Base-by-base conservation (phyloP, 2,888 invertebrate genomes). In the Anthophora plumipes region DNA sequence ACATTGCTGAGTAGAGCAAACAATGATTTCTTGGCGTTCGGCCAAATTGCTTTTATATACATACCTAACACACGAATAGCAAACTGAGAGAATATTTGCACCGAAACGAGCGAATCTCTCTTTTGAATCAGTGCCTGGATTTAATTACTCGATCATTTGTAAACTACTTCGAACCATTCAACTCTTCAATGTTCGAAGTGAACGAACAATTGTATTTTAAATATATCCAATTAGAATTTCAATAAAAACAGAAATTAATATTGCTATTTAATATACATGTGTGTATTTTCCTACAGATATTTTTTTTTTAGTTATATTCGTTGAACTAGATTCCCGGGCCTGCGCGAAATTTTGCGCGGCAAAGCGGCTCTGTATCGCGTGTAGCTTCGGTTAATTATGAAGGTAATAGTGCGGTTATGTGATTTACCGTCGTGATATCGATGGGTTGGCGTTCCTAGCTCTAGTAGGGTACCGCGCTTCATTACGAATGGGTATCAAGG, bases 401-500 rank as follows among this genome's bases (percentile, higher is more conserved):
- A 37, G 79, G 52, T 66, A 71, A 78, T 60, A 48, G 52, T 20
- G 71, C 60, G 71, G 50, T 66, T 55, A 48, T n/a, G 37, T 64
- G 79, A 80, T 67, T 79, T 66, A 79, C 72, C 55, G 46, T 39
- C n/a, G 20, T 14, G 11, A 41, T 72, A 80, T 71, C 66, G 79
- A 78, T 71, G 57, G 48, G 69, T 50, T 57, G 37, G 37, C 20
- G 14, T 64, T 37, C 57, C 9, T 50, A 43, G 50, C n/a, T 8
- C 6, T 43, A 11, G 48, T 57, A 54, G 57, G 17, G 60, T 55
- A 66, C 43, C 43, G 64, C 31, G 50, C 66, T 80, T 69, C 55
- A 66, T 81, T 81, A 66, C 70, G 68, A 66, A 81, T 63, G 43
- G n/a, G 55, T 67, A 69, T 66, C 80, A 70, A 81, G 80, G 64